Evolutionary conservation across 2,797 vertebrate species (phyloP).

Genomic region (Staurois parvus): DNA sequence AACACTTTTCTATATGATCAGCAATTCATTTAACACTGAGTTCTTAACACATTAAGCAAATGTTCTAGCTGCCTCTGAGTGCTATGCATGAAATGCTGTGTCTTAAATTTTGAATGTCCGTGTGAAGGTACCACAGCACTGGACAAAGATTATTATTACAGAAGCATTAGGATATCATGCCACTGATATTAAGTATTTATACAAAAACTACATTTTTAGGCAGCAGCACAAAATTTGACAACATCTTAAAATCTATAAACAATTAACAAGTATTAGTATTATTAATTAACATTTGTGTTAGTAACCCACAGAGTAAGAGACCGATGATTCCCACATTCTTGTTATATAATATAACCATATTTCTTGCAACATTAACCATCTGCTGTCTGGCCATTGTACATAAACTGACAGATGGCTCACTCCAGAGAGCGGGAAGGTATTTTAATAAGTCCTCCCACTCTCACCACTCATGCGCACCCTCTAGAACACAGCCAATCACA

Average conservation of each 20-base stretch:
- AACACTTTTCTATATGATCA: slow-evolving; percentile 42
- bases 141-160: slow-evolving; percentile 35
- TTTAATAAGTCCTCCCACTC: no score
- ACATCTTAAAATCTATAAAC: slow-evolving; percentile 21
- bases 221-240: background rate
- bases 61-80: slow-evolving; percentile 28
- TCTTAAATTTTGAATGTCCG: background rate
- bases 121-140: background rate
- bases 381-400: no score
- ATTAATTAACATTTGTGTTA: background rate
- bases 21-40: slow-evolving; percentile 33
- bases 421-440: no score
- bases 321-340: no score
- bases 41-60: slow-evolving; percentile 41
- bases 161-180: slow-evolving; percentile 32
- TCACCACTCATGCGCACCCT: no score
- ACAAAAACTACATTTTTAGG: background rate
- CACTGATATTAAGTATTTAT: slow-evolving; percentile 17
- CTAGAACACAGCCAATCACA: no score
- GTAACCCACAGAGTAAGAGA: background rate
- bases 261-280: background rate
- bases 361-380: no score
- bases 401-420: no score
- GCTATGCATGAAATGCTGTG: slow-evolving; percentile 30
- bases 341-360: no score